Evolutionary conservation across 2,888 invertebrate genomes (phyloP).

Genomic region (Netelia fuscicornis): DNA sequence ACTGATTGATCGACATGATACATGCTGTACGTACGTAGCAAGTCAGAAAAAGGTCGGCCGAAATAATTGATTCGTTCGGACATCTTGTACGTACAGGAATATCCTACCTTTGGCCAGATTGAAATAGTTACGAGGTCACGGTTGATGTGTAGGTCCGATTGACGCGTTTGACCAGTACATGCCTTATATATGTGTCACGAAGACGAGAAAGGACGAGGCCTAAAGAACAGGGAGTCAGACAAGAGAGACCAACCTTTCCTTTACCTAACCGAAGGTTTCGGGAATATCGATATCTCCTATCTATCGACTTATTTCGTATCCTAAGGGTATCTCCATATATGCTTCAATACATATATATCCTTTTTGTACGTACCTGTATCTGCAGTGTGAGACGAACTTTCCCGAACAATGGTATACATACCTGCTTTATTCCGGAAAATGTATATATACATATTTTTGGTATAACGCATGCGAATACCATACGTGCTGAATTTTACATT

Average conservation of each 20-base stretch:
- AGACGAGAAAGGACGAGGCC: slow-evolving; percentile 31
- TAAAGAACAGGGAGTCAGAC: slow-evolving; percentile 15
- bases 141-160: slow-evolving; percentile 71
- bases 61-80: slow-evolving; percentile 54
- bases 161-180: slow-evolving; percentile 41
- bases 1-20: background rate
- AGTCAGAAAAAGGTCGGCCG: slow-evolving; percentile 49
- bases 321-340: slow-evolving; percentile 6
- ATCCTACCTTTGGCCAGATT: slow-evolving; percentile 69
- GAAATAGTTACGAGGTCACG: slow-evolving; percentile 78
- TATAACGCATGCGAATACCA: slow-evolving; percentile 31
- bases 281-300: slow-evolving; percentile 28
- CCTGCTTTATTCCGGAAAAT: slow-evolving; percentile 23
- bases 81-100: slow-evolving; percentile 26
- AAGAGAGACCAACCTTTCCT: slow-evolving; percentile 23
- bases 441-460: background rate
- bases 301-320: slow-evolving; percentile 59
- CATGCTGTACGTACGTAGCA: slow-evolving; percentile 15
- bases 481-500: slow-evolving; percentile 24
- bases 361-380: slow-evolving; percentile 13
- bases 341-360: background rate
- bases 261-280: slow-evolving; percentile 21
- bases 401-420: slow-evolving; percentile 21
- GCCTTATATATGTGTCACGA: background rate
- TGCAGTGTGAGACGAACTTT: slow-evolving; percentile 21